phyloP scores from a whole-genome alignment of 2,888 invertebrate genomes.

The Chrysodeixis includens region DNA sequence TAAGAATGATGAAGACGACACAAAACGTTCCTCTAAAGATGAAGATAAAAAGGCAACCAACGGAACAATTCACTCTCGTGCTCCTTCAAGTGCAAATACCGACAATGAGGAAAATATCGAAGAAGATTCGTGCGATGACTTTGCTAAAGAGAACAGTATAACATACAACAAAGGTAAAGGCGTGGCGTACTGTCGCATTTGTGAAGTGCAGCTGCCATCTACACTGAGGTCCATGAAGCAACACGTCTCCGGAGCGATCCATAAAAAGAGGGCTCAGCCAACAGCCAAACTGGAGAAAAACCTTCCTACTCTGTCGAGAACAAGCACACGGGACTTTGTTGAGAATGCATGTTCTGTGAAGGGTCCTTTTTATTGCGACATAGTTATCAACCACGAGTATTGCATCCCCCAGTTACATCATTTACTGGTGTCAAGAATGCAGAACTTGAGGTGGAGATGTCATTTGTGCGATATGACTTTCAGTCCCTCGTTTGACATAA shows the following conservation, averaged over 20 bases:
- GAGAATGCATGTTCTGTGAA: not conserved
- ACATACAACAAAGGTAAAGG: conserved; percentile 25
- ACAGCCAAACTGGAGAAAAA: not conserved
- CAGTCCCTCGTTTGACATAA: not conserved
- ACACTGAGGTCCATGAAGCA: conserved; percentile 32
- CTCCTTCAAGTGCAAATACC: not conserved
- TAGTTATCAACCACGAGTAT: conserved; percentile 61
- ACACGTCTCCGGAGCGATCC: conserved; percentile 56
- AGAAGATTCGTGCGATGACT: not conserved
- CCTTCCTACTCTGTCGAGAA: not conserved
- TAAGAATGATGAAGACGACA: not conserved
- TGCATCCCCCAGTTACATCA: conserved; percentile 55
- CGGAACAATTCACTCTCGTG: not conserved
- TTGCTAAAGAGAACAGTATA: conserved; percentile 39
- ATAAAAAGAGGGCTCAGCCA: conserved; percentile 52
- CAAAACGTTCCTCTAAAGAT: not conserved
- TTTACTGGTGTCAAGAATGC: conserved; percentile 44
- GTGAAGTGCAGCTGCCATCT: conserved; percentile 40
- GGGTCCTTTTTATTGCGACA: conserved; percentile 1
- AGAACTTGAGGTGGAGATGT: conserved; percentile 44
- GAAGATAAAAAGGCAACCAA: not conserved
- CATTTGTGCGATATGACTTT: conserved; percentile 29
- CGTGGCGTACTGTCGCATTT: conserved; percentile 46
- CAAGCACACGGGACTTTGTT: conserved; percentile 21
- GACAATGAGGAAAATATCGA: not conserved